Evolutionary conservation across 2,113 vertebrate genomes (phyloP), one percentile per base, ranked within the genome.

Genomic region (Octodon degus): DNA sequence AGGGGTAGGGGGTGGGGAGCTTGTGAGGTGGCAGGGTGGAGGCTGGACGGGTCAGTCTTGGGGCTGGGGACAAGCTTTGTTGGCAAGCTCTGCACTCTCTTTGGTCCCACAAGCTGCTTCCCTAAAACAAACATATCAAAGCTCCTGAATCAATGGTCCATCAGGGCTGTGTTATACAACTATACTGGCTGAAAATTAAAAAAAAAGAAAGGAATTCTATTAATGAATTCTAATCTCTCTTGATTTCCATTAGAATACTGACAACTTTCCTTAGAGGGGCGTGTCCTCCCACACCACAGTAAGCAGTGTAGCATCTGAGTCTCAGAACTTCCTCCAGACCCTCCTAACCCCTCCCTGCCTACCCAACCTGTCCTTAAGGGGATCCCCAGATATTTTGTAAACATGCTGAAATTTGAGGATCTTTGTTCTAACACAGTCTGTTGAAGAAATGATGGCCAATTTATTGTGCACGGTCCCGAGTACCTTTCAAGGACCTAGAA

Each of bases 121-220:
- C 62, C 76, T 40, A 40, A 84, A 84, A 96, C 72, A 86, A 93
- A 47, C 40, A 37, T 4, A 72, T 37, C 5, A 40, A 30, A 67
- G 76, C 65, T 84, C 53, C 60, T 0, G 30, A 94, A 90, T 91
- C 84, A 82, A 40, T 60, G 81, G 43, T 30, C 43, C 63, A 70
- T 58, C 55, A 9, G 24, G 72, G 27, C 72, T 72, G 72, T 27
- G n/a, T 37, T 85, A 92, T 4, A 82, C 77, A 91, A 89, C 86
- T 32, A 63, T 94, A 67, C 55, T 74, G 19, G 72, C 77, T 63
- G 74, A 84, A 89, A 84, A 89, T 92, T 60, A 72, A 90, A 43
- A 9, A 58, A 96, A 84, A 89, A 95, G 65, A 79, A 90, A 37
- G 4, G 58, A 96, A 89, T 82, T 76, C 86, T n/a, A 37, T 58